Conservation (phyloP, 2,797 vertebrate species). For the Micrastur ruficollis region DNA sequence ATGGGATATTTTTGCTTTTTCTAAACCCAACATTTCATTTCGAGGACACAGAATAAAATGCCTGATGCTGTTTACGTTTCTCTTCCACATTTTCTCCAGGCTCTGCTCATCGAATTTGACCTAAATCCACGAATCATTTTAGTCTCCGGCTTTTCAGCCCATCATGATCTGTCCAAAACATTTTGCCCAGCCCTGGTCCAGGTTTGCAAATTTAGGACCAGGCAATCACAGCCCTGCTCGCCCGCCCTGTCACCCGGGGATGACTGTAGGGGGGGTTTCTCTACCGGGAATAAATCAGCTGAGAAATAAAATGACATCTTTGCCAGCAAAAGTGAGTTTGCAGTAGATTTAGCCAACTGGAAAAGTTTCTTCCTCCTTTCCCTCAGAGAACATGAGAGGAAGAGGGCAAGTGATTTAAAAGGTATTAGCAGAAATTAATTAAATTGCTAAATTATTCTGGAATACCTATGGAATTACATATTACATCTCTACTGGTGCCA, state of each 20-base stretch:
- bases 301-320: not conserved
- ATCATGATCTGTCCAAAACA: not conserved
- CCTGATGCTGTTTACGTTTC: constrained; percentile 12
- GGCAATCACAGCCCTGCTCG: not conserved
- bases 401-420: not conserved
- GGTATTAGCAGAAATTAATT: constrained; percentile 44
- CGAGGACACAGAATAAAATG: not conserved
- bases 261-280: not conserved
- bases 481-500: not conserved
- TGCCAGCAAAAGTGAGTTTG: not conserved
- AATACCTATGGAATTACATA: constrained; percentile 26
- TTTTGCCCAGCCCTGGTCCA: not conserved
- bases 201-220: not conserved
- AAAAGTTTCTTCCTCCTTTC: not conserved
- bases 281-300: not conserved
- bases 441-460: constrained; percentile 36
- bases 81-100: not conserved
- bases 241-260: not conserved
- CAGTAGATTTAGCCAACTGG: not conserved
- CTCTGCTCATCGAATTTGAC: not conserved
- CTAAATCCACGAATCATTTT: constrained; percentile 11
- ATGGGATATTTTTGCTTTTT: not conserved
- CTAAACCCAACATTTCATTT: not conserved
- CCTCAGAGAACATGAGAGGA: not conserved
- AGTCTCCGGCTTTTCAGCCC: not conserved